Evolutionary conservation across 1,140 invertebrate species (phyloP).

Genomic region (Hycleus cichorii): DNA sequence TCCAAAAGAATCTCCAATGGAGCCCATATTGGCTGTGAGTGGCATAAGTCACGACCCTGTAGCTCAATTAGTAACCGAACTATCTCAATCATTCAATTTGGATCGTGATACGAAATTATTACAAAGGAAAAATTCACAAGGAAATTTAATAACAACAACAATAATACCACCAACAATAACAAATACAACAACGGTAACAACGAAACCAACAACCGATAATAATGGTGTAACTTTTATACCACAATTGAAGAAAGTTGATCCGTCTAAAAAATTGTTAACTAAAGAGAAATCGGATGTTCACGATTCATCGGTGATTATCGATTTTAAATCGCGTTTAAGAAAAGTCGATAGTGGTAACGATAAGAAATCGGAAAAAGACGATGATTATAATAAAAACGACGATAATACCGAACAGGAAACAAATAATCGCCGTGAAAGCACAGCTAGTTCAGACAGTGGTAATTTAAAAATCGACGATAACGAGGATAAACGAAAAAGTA

Average conservation of each 20-base stretch:
- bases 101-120: constrained; percentile 28
- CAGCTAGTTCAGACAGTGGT: constrained; percentile 37
- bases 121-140: constrained; percentile 5
- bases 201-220: constrained; percentile 16
- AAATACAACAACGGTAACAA: constrained; percentile 2
- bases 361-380: constrained; percentile 44
- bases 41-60: constrained; percentile 54
- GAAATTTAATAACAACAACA: background rate
- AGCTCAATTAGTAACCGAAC: constrained; percentile 69
- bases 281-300: constrained; percentile 36
- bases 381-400: constrained; percentile 41
- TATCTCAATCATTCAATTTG: constrained; percentile 55
- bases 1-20: constrained; percentile 44
- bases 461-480: constrained; percentile 51
- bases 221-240: constrained; percentile 33
- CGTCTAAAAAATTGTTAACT: constrained; percentile 27
- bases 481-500: constrained; percentile 83
- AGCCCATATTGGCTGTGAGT: constrained; percentile 38
- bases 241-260: constrained; percentile 36
- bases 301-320: constrained; percentile 53
- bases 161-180: background rate
- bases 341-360: constrained; percentile 60
- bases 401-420: constrained; percentile 24
- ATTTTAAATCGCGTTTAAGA: constrained; percentile 76
- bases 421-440: constrained; percentile 39